These are phyloP conservation scores for Chascanopsetta lugubris DNA, from an alignment of 2,113 vertebrate species.

Conservation along the genomic window DNA sequence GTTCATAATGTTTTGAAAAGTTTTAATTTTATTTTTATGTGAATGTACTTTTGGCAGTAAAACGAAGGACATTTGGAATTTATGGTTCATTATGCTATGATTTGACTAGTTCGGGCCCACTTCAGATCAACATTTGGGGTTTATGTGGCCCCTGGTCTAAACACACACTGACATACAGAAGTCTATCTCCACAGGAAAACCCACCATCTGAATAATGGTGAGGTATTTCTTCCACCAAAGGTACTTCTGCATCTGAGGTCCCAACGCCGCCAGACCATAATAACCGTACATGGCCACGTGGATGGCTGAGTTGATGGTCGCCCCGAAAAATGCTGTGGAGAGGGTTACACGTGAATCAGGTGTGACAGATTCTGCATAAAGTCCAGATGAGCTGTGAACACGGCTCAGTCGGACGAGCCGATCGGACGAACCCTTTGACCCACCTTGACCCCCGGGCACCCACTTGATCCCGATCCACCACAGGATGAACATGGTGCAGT, in stretches of 20 bases:
- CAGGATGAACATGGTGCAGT: conserved; percentile 99
- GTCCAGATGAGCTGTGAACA: not conserved
- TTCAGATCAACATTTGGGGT: too few species aligned
- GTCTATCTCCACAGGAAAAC: conserved; percentile 31
- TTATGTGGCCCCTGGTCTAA: too few species aligned
- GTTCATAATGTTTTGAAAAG: too few species aligned
- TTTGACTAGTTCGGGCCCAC: too few species aligned
- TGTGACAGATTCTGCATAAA: not conserved
- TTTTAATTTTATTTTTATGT: too few species aligned
- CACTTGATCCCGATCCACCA: conserved; percentile 99
- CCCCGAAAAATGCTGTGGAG: conserved; percentile 92
- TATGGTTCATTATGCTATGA: too few species aligned
- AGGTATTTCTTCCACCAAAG: conserved; percentile 99
- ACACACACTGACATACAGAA: not conserved
- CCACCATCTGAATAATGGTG: conserved; percentile 96
- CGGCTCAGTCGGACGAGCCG: not conserved
- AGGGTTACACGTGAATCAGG: not conserved
- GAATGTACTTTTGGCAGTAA: too few species aligned
- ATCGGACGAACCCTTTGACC: conserved; percentile 59
- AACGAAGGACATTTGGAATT: too few species aligned
- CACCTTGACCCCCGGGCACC: conserved; percentile 98
- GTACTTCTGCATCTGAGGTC: conserved; percentile 96
- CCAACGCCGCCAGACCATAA: conserved; percentile 93
- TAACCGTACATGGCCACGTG: conserved; percentile 98
- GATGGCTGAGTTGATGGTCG: conserved; percentile 93